phyloP scores from a whole-genome alignment of 2,113 vertebrate species.

The Ochotona princeps region DNA sequence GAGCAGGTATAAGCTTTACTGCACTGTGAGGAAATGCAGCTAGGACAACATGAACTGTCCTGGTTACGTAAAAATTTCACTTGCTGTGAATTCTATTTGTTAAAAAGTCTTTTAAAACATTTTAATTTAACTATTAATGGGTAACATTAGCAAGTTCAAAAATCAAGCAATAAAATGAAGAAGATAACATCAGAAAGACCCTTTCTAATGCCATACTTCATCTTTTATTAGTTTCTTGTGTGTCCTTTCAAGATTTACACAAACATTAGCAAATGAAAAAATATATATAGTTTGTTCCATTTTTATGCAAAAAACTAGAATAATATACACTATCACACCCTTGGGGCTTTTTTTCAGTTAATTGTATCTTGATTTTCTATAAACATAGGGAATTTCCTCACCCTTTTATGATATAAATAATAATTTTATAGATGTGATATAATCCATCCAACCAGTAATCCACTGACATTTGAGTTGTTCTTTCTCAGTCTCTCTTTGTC shows the following conservation, averaged over 20 bases:
- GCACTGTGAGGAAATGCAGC: not conserved
- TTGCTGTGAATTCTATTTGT: not conserved
- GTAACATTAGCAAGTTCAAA: conserved; percentile 26
- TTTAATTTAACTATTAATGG: not conserved
- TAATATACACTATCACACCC: not conserved
- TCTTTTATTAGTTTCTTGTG: not conserved
- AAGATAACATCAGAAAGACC: not conserved
- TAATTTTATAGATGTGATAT: not conserved
- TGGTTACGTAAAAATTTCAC: not conserved
- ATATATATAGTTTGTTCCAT: not conserved
- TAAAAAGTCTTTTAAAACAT: too few species aligned
- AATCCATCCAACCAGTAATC: not conserved
- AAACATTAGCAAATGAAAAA: not conserved
- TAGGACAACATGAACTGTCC: not conserved
- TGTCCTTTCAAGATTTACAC: conserved; percentile 35
- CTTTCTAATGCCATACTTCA: not conserved
- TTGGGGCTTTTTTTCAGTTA: not conserved
- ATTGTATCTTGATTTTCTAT: not conserved
- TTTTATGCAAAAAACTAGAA: not conserved
- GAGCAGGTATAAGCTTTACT: not conserved
- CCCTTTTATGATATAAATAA: not conserved
- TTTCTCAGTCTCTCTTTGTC: not conserved
- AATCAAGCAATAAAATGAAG: not conserved
- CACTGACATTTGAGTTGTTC: not conserved
- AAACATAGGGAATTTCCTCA: not conserved